Percentiles rank a stretch among this genome's conserved stretches.
phyloP scores from a whole-genome alignment of 35 echinoderm and acorn worm genomes.

The Eucidaris tribuloides region DNA sequence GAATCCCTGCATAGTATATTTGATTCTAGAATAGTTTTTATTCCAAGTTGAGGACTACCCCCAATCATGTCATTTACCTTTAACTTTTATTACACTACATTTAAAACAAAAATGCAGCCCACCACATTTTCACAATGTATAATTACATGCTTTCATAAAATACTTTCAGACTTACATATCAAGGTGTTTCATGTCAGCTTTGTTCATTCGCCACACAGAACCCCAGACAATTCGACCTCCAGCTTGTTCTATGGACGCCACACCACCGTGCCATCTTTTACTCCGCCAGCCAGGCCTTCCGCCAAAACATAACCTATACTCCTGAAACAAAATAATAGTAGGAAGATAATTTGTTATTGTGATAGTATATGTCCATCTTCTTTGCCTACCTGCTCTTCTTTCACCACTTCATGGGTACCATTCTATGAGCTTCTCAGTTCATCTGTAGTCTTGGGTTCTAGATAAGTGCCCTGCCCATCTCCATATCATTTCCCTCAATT shows the following conservation, averaged over 20 bases:
- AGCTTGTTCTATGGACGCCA: neutral
- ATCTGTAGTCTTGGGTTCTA: neutral
- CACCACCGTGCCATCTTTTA: conserved; percentile 33
- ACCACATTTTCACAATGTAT: too few species aligned
- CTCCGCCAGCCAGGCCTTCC: neutral
- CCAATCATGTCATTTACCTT: too few species aligned
- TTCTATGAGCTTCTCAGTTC: neutral
- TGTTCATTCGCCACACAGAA: conserved; percentile 22
- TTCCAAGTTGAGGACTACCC: too few species aligned
- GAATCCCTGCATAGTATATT: too few species aligned
- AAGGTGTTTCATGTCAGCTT: conserved; percentile 7
- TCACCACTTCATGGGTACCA: neutral
- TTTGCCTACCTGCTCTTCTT: neutral
- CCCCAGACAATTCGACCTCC: conserved; percentile 36
- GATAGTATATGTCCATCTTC: neutral
- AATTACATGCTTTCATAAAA: neutral
- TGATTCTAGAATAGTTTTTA: too few species aligned
- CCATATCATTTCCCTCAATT: neutral
- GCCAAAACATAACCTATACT: conserved; percentile 42
- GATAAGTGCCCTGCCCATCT: too few species aligned
- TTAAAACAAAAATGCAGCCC: too few species aligned
- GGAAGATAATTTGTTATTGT: too few species aligned
- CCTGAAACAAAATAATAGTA: too few species aligned
- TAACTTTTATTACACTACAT: too few species aligned
- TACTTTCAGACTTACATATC: conserved; percentile 23